These are phyloP conservation scores for Dreissena polymorpha DNA, from an alignment of 1,140 invertebrate genomes.

Conservation along the genomic window DNA sequence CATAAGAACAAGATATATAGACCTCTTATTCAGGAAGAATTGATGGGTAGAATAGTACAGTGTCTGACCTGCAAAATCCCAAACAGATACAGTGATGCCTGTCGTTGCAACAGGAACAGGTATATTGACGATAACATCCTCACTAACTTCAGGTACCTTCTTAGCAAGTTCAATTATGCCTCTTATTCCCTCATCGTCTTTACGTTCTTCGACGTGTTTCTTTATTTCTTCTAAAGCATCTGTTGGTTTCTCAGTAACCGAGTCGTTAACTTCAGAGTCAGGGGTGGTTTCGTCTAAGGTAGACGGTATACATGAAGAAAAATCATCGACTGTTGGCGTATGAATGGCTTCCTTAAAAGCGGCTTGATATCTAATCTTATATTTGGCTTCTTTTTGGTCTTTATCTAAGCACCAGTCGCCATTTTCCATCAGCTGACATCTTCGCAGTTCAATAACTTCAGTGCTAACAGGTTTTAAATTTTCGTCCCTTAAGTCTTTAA, in stretches of 20 bases:
- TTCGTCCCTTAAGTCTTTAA: neutral
- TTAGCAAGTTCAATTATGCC: neutral
- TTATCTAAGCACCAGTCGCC: neutral
- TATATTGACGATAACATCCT: neutral
- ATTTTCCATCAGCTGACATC: neutral
- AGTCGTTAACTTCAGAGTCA: neutral
- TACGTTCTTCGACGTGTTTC: neutral
- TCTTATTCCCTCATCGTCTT: neutral
- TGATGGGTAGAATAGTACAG: constrained; percentile 45
- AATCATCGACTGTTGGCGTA: no score
- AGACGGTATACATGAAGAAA: neutral
- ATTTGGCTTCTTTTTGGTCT: neutral
- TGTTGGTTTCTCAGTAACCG: neutral
- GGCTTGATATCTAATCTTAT: neutral
- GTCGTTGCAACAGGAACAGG: neutral
- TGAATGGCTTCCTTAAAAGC: neutral
- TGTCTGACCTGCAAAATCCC: constrained; percentile 45
- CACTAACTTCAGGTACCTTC: neutral
- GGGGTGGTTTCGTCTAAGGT: neutral
- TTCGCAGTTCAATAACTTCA: neutral
- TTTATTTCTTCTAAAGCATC: neutral
- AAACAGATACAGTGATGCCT: constrained; percentile 11
- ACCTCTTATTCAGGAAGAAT: constrained; percentile 38
- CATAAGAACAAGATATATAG: constrained; percentile 40
- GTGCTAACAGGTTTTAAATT: neutral